Evolutionary conservation across 2,113 vertebrate genomes (phyloP).

Genomic region (Lipophrys pholis): DNA sequence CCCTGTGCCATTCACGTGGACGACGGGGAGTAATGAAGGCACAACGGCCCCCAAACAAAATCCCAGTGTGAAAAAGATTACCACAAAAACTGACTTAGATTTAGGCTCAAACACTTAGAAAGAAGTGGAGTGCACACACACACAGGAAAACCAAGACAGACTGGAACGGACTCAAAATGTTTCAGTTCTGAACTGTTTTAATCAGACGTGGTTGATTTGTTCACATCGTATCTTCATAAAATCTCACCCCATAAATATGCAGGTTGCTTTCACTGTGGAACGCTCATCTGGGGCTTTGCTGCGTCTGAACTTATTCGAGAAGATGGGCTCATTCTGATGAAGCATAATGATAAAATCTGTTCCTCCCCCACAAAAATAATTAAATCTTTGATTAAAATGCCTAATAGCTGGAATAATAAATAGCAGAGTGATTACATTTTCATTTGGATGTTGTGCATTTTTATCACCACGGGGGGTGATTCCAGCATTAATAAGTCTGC

Average conservation of each 20-base stretch:
- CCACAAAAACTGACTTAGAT: too few species aligned
- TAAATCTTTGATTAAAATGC: constrained; percentile 60
- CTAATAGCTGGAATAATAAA: constrained; percentile 60
- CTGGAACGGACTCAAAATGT: too few species aligned
- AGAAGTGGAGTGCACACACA: too few species aligned
- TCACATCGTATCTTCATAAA: not conserved
- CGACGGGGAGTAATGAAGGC: too few species aligned
- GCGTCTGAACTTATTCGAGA: not conserved
- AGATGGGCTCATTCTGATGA: not conserved
- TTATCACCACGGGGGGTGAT: constrained; percentile 32
- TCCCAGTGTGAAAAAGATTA: too few species aligned
- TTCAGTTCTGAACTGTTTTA: too few species aligned
- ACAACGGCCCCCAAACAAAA: too few species aligned
- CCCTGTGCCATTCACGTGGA: too few species aligned
- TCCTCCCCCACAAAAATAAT: constrained; percentile 52
- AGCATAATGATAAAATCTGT: constrained; percentile 17
- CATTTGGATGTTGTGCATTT: constrained; percentile 55
- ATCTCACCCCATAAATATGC: not conserved
- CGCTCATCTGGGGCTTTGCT: constrained; percentile 1
- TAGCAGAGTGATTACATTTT: constrained; percentile 52
- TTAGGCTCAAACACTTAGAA: too few species aligned
- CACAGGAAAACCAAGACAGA: too few species aligned
- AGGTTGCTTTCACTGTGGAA: not conserved
- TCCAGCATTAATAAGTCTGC: constrained; percentile 38
- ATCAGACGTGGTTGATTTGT: not conserved